Evolutionary conservation across 2,113 vertebrate genomes (phyloP).

Genomic region (Castor canadensis): DNA sequence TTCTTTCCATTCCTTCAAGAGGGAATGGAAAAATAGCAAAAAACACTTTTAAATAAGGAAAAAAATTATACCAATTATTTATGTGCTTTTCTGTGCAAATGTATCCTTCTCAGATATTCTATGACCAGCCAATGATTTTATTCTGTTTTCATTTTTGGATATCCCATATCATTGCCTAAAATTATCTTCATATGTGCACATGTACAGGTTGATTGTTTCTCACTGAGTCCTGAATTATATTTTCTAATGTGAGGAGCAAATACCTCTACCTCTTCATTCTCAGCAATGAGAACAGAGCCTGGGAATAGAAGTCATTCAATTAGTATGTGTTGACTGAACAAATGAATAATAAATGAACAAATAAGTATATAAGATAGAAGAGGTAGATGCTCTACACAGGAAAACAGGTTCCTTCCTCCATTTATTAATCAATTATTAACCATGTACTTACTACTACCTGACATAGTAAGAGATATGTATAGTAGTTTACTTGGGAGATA

Average conservation of each 20-base stretch:
- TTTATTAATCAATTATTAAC: constrained; percentile 66
- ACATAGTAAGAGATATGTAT: not conserved
- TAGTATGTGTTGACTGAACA: constrained; percentile 27
- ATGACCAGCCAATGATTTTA: not conserved
- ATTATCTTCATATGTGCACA: not conserved
- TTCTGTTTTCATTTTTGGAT: not conserved
- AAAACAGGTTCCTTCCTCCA: not conserved
- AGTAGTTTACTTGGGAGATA: not conserved
- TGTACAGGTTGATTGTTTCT: not conserved
- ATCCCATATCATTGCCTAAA: not conserved
- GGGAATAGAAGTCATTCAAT: constrained; percentile 32
- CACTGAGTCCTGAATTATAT: not conserved
- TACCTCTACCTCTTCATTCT: not conserved
- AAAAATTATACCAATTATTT: not conserved
- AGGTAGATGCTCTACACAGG: not conserved
- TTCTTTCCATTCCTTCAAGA: not conserved
- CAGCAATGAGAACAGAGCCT: not conserved
- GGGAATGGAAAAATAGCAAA: too few species aligned
- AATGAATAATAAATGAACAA: constrained; percentile 47
- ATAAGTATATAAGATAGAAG: constrained; percentile 13
- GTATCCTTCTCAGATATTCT: not conserved
- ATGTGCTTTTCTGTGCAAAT: not conserved
- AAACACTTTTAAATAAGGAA: not conserved
- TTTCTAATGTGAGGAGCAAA: not conserved
- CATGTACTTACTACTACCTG: constrained; percentile 48